Evolutionary conservation across 2,797 vertebrate genomes (phyloP).

Genomic region (Tarsius wallacei): DNA sequence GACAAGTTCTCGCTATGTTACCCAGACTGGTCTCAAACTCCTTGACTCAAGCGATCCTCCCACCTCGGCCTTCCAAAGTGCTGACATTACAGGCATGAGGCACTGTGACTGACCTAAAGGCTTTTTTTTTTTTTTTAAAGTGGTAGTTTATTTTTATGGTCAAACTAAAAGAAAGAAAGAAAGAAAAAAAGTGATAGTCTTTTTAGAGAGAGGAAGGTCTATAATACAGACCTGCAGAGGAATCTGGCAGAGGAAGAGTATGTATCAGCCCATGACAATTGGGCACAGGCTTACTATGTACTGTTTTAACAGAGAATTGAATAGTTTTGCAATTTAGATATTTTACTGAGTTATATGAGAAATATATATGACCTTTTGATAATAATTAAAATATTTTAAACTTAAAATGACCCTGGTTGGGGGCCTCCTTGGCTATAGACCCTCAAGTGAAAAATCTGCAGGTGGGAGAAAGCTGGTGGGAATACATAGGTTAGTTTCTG

Average conservation of each 20-base stretch:
- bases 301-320: slow-evolving; percentile 28
- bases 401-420: neutral
- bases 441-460: neutral
- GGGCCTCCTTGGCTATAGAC: neutral
- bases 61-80: too few relatives aligned
- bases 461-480: neutral
- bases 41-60: too few relatives aligned
- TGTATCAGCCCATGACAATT: neutral
- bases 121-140: too few relatives aligned
- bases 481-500: neutral
- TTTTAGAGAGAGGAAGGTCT: neutral
- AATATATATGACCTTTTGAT: slow-evolving; percentile 21
- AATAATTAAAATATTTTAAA: neutral
- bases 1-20: too few relatives aligned
- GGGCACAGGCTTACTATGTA: neutral
- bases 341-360: slow-evolving; percentile 50
- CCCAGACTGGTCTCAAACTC: too few relatives aligned
- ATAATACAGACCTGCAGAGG: neutral
- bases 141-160: too few relatives aligned
- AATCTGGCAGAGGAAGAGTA: neutral
- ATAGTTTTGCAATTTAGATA: neutral
- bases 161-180: too few relatives aligned
- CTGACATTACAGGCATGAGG: too few relatives aligned
- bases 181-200: too few relatives aligned
- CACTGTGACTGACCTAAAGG: too few relatives aligned